phyloP scores from a whole-genome alignment of 2,888 invertebrate genomes.

The Amiota mariae region DNA sequence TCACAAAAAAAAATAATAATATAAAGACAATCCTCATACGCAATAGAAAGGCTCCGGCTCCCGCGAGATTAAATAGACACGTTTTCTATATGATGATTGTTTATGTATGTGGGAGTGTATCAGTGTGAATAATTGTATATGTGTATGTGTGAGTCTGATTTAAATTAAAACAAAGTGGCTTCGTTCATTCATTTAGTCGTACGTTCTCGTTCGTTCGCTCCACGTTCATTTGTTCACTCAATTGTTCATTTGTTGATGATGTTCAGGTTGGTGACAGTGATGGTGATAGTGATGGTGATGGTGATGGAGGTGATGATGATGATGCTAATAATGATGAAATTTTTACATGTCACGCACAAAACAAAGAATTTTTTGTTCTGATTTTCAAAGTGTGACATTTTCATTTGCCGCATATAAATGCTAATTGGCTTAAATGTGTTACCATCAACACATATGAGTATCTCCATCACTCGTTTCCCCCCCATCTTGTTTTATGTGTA shows the following conservation, averaged over 20 bases:
- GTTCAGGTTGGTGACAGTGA: slow-evolving; percentile 45
- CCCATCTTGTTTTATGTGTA: no score
- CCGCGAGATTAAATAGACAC: slow-evolving; percentile 45
- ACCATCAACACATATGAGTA: slow-evolving; percentile 5
- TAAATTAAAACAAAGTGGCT: slow-evolving; percentile 66
- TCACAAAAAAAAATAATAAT: no score
- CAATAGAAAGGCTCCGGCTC: slow-evolving; percentile 53
- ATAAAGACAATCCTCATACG: background rate
- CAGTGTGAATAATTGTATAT: slow-evolving; percentile 41
- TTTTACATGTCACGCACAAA: slow-evolving; percentile 53
- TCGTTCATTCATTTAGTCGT: background rate
- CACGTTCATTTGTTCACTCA: background rate
- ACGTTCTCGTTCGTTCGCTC: background rate
- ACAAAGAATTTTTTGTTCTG: slow-evolving; percentile 10
- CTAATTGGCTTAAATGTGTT: slow-evolving; percentile 66
- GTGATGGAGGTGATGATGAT: no score
- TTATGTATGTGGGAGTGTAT: slow-evolving; percentile 44
- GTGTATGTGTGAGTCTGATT: slow-evolving; percentile 49
- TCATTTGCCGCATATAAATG: slow-evolving; percentile 56
- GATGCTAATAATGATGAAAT: slow-evolving; percentile 55
- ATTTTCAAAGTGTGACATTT: slow-evolving; percentile 27
- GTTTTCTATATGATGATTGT: slow-evolving; percentile 56
- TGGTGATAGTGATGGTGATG: slow-evolving; percentile 39
- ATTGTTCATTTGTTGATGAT: slow-evolving; percentile 8
- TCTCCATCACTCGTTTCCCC: no score